Evolutionary conservation across 2,797 vertebrate species (phyloP).

Genomic region (Darevskia mixta): DNA sequence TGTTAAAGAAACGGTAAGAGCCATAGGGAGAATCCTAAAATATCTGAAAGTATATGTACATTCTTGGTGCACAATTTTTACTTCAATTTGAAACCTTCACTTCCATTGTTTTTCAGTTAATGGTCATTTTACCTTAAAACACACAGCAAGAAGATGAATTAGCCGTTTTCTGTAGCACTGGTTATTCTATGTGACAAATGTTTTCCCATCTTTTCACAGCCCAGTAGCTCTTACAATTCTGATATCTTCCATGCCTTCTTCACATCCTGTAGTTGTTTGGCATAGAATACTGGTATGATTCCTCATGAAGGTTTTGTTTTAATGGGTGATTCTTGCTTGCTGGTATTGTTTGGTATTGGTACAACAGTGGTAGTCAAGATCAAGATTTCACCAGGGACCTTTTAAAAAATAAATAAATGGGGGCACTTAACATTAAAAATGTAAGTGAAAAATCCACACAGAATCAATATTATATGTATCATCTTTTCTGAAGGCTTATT

Average conservation of each 20-base stretch:
- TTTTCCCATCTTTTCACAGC: constrained; percentile 22
- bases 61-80: constrained; percentile 43
- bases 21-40: constrained; percentile 34
- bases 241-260: constrained; percentile 52
- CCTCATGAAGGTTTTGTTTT: constrained; percentile 42
- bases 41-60: constrained; percentile 32
- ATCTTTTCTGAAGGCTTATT: neutral
- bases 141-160: constrained; percentile 37
- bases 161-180: constrained; percentile 39
- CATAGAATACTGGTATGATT: constrained; percentile 9
- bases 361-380: neutral
- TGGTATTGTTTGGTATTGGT: constrained; percentile 36
- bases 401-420: too few relatives aligned
- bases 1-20: constrained; percentile 28
- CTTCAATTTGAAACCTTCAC: constrained; percentile 1
- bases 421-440: neutral
- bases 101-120: constrained; percentile 42
- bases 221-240: constrained; percentile 46
- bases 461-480: constrained; percentile 3
- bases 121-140: neutral
- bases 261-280: constrained; percentile 28
- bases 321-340: constrained; percentile 43
- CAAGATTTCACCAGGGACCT: neutral
- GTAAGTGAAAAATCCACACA: constrained; percentile 4
- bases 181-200: constrained; percentile 44